These are phyloP conservation scores for Colostygia pectinataria DNA, from an alignment of 2,888 invertebrate species.

Conservation along the genomic window DNA sequence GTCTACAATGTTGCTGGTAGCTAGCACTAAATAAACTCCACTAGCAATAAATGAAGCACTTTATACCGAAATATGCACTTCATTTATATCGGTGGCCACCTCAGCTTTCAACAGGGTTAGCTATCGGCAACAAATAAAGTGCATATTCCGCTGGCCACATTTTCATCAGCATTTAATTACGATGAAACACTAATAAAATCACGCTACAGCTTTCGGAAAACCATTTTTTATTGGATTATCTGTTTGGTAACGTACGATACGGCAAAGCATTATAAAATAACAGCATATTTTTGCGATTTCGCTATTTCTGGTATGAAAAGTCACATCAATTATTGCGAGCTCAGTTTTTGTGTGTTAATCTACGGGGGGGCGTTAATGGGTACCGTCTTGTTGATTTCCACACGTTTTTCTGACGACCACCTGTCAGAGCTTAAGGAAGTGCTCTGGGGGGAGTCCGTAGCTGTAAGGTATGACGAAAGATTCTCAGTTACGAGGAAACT, in stretches of 20 bases:
- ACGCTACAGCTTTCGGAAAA: slow-evolving; percentile 2
- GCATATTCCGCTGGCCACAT: neutral
- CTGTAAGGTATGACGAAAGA: slow-evolving; percentile 17
- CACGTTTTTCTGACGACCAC: slow-evolving; percentile 27
- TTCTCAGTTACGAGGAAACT: slow-evolving; percentile 20
- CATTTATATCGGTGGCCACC: no score
- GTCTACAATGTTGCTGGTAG: no score
- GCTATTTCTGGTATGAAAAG: slow-evolving; percentile 15
- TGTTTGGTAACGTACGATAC: neutral
- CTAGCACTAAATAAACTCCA: no score
- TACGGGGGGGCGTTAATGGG: slow-evolving; percentile 33
- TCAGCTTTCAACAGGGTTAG: no score
- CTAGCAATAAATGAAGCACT: no score
- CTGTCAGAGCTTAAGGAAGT: slow-evolving; percentile 22
- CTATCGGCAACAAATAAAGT: slow-evolving; percentile 3
- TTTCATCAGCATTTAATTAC: neutral
- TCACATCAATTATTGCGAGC: slow-evolving; percentile 24
- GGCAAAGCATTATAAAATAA: slow-evolving; percentile 4
- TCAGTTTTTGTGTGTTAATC: slow-evolving; percentile 18
- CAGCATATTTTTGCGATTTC: slow-evolving; percentile 10
- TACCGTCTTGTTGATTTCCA: slow-evolving; percentile 17
- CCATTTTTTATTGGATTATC: slow-evolving; percentile 10
- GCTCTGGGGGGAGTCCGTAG: slow-evolving; percentile 14
- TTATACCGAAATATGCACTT: no score
- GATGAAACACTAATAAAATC: slow-evolving; percentile 6